These are phyloP conservation scores for Sebastes itinus DNA, from an alignment of 2,797 vertebrate genomes.

Conservation along the genomic window DNA sequence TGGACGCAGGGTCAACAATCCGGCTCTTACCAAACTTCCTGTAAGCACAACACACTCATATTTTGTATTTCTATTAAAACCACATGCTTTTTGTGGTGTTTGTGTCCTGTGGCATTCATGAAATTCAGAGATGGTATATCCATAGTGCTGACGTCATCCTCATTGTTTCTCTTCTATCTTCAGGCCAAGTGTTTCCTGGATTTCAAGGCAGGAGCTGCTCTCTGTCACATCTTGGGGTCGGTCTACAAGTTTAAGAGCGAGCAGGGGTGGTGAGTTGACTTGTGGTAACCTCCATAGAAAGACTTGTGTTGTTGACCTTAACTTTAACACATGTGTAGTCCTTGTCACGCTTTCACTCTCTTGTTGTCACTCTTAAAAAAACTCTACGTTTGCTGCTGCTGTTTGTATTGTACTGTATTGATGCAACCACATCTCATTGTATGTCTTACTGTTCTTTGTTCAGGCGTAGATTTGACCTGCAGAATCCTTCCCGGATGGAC, in stretches of 20 bases:
- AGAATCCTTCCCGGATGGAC: slow-evolving; percentile 98
- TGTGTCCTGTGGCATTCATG: background rate
- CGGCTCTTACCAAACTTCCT: slow-evolving; percentile 96
- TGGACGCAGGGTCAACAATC: slow-evolving; percentile 96
- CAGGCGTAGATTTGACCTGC: slow-evolving; percentile 97
- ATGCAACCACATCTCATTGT: background rate
- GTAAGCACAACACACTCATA: slow-evolving; percentile 79
- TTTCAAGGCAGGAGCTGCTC: slow-evolving; percentile 95
- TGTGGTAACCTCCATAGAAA: background rate
- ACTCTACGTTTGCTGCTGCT: background rate
- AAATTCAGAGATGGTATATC: background rate
- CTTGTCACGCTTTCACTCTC: background rate
- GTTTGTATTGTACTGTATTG: background rate
- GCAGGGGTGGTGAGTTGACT: slow-evolving; percentile 93
- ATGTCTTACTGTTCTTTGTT: background rate
- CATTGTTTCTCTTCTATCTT: background rate
- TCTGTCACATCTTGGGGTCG: slow-evolving; percentile 96
- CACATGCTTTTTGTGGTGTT: background rate
- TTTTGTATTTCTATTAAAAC: background rate
- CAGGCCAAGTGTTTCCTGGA: slow-evolving; percentile 98
- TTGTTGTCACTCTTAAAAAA: background rate
- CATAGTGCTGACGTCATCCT: background rate
- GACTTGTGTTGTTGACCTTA: background rate
- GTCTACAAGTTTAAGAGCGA: slow-evolving; percentile 99
- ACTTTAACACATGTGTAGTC: background rate